These are phyloP conservation scores for Frankliniella fusca DNA, from an alignment of 2,888 invertebrate species.

Conservation along the genomic window DNA sequence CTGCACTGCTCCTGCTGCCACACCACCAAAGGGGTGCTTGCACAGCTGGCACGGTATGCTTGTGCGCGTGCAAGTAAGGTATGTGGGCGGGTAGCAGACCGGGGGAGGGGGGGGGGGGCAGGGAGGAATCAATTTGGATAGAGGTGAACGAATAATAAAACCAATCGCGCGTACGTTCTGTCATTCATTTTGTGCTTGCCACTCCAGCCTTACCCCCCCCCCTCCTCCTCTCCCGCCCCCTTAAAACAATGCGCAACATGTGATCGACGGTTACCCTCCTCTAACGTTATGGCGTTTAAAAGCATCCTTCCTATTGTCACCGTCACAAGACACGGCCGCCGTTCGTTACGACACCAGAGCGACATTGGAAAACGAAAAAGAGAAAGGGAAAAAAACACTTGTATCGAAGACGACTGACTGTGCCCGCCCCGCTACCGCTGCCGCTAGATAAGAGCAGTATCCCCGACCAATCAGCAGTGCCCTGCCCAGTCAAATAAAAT, in stretches of 20 bases:
- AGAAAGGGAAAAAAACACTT: no score
- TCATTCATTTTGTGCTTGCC: background rate
- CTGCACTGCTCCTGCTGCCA: no score
- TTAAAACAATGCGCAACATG: no score
- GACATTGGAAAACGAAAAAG: background rate
- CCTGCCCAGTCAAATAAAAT: background rate
- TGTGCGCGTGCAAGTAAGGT: no score
- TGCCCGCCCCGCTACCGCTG: background rate
- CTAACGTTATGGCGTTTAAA: no score
- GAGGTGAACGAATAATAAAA: background rate
- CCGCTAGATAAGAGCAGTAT: background rate
- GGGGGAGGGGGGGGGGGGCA: background rate
- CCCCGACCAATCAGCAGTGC: background rate
- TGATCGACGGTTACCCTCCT: no score
- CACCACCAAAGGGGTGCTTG: no score
- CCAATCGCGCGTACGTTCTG: background rate
- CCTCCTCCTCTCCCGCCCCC: background rate
- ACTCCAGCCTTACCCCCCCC: background rate
- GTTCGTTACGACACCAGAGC: background rate
- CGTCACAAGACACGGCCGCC: background rate
- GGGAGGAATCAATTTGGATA: background rate
- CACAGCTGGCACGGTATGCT: background rate
- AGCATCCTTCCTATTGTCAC: background rate
- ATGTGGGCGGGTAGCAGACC: background rate
- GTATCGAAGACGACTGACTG: background rate